Conservation (phyloP, 2,888 invertebrate genomes). For the Electrophaes corylata region DNA sequence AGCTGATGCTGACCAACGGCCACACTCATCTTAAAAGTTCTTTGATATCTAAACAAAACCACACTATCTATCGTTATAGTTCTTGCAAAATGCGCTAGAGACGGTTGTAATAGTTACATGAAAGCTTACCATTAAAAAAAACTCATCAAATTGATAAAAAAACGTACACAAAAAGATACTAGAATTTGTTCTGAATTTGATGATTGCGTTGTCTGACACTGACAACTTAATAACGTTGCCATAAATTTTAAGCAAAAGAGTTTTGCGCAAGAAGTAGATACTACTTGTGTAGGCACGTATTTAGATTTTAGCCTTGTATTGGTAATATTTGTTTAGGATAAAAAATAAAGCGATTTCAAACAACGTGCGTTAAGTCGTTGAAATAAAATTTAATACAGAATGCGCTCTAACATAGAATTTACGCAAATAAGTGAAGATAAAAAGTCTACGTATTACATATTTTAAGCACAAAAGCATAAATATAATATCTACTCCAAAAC, state of each 20-base stretch:
- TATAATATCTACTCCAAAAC: too few relatives aligned
- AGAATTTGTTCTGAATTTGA: slow-evolving; percentile 21
- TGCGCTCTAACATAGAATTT: too few relatives aligned
- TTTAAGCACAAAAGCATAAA: too few relatives aligned
- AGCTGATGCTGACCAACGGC: slow-evolving; percentile 6
- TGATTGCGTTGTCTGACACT: neutral
- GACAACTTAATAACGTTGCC: neutral
- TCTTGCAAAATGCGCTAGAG: neutral
- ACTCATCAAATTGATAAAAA: neutral
- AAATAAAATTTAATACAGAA: too few relatives aligned
- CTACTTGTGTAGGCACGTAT: too few relatives aligned
- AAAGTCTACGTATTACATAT: too few relatives aligned
- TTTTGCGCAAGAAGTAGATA: too few relatives aligned
- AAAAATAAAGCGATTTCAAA: too few relatives aligned
- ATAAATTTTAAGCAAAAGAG: slow-evolving; percentile 2
- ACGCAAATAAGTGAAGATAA: too few relatives aligned
- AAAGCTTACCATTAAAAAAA: neutral
- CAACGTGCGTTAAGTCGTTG: too few relatives aligned
- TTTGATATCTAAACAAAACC: neutral
- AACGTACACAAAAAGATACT: slow-evolving; percentile 6
- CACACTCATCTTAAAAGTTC: slow-evolving; percentile 19
- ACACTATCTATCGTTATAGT: neutral
- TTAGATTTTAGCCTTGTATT: too few relatives aligned
- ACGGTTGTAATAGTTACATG: neutral
- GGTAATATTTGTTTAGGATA: too few relatives aligned